A percentile compares a stretch with the other conserved stretches of the same genome.
These are phyloP conservation scores for Archilochus colubris DNA, from an alignment of 2,113 vertebrate genomes.

Conservation along the genomic window DNA sequence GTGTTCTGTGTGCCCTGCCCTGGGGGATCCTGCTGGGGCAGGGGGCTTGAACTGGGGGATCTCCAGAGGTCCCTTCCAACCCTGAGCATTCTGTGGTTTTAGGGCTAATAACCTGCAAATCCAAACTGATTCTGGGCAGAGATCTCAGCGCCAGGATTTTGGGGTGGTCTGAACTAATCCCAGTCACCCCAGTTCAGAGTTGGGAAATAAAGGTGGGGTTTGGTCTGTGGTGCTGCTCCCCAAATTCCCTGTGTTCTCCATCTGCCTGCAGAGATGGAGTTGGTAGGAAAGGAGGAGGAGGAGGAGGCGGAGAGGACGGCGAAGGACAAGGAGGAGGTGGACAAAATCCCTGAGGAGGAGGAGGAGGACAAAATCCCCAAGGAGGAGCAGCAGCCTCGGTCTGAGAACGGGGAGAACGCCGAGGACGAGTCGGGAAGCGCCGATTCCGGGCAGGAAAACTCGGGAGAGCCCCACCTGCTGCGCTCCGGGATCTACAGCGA, in stretches of 20 bases:
- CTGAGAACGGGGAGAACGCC: slow-evolving; percentile 34
- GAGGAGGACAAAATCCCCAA: not conserved
- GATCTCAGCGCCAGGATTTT: accelerated
- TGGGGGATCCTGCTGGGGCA: too few relatives aligned
- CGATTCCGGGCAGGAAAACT: slow-evolving; percentile 71
- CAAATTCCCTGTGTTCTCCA: accelerated
- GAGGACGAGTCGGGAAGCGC: slow-evolving; percentile 74
- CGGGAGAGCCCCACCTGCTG: slow-evolving; percentile 58
- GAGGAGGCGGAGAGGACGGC: not conserved
- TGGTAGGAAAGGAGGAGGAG: slow-evolving; percentile 53
- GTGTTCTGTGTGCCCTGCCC: too few relatives aligned
- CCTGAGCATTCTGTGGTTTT: not conserved
- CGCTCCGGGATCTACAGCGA: slow-evolving; percentile 79
- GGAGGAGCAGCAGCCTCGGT: not conserved
- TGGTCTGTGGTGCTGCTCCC: not conserved
- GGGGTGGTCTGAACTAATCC: too few relatives aligned
- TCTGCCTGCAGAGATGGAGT: slow-evolving; percentile 49
- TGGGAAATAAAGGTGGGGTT: not conserved
- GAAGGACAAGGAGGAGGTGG: too few relatives aligned
- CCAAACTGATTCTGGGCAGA: not conserved
- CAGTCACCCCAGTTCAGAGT: too few relatives aligned
- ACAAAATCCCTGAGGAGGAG: not conserved
- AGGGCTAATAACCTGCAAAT: not conserved
- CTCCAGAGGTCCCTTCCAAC: too few relatives aligned
- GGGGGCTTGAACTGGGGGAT: too few relatives aligned